phyloP scores from a whole-genome alignment of 2,888 invertebrate genomes.

The Tipula confusa region DNA sequence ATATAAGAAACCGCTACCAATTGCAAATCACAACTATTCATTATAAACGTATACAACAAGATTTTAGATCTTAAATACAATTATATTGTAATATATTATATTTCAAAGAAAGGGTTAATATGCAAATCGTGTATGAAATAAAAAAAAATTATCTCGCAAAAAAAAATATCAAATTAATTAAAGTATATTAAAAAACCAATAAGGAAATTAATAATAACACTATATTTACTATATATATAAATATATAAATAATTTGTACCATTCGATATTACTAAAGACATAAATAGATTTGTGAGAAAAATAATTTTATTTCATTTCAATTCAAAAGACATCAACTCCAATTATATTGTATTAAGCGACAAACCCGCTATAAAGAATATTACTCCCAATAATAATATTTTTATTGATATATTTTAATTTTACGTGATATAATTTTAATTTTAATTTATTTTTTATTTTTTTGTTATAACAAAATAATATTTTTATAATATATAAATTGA shows the following conservation, averaged over 20 bases:
- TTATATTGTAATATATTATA: no score
- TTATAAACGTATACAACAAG: not conserved
- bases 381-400: not conserved
- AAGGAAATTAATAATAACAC: not conserved
- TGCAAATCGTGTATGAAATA: conserved; percentile 4
- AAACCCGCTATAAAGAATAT: not conserved
- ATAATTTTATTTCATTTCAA: not conserved
- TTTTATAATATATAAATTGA: not conserved
- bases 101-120: conserved; percentile 8
- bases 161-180: not conserved
- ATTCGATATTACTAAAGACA: not conserved
- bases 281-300: not conserved
- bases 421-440: not conserved
- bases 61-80: not conserved
- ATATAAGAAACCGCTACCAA: not conserved
- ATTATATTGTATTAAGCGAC: conserved; percentile 6
- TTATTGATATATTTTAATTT: conserved; percentile 20
- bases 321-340: not conserved
- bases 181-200: not conserved
- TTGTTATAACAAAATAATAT: not conserved
- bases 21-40: not conserved
- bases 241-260: not conserved
- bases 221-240: not conserved
- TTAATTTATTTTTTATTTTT: not conserved
- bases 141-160: not conserved